These are phyloP conservation scores for Atlantisia rogersi DNA, from an alignment of 2,113 vertebrate species.

Conservation along the genomic window DNA sequence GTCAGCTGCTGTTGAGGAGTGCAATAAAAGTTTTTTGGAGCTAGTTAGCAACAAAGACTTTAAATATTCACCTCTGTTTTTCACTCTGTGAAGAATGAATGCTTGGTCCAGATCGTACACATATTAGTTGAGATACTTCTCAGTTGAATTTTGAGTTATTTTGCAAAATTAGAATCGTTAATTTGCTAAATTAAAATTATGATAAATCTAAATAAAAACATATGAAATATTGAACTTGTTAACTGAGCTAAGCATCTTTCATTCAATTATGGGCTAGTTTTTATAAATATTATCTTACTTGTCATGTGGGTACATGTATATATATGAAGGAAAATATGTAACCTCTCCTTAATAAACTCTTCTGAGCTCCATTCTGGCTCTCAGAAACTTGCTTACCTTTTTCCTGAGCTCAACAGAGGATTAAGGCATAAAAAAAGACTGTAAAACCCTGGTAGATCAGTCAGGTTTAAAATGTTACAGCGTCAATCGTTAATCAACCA, in stretches of 20 bases:
- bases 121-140: background rate
- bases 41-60: background rate
- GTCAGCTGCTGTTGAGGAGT: background rate
- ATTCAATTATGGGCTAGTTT: background rate
- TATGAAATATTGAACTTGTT: background rate
- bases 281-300: background rate
- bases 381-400: background rate
- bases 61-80: background rate
- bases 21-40: background rate
- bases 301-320: background rate
- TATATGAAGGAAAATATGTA: background rate
- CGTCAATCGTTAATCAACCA: background rate
- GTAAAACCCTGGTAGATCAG: background rate
- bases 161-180: background rate
- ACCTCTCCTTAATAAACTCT: background rate
- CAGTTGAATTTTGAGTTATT: background rate
- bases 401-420: background rate
- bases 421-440: background rate
- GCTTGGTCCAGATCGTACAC: background rate
- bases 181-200: background rate
- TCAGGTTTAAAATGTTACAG: background rate
- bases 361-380: background rate
- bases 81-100: background rate
- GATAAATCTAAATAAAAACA: background rate
- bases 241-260: background rate